Base-by-base conservation (phyloP, 2,797 vertebrate species). In the Molothrus aeneus region DNA sequence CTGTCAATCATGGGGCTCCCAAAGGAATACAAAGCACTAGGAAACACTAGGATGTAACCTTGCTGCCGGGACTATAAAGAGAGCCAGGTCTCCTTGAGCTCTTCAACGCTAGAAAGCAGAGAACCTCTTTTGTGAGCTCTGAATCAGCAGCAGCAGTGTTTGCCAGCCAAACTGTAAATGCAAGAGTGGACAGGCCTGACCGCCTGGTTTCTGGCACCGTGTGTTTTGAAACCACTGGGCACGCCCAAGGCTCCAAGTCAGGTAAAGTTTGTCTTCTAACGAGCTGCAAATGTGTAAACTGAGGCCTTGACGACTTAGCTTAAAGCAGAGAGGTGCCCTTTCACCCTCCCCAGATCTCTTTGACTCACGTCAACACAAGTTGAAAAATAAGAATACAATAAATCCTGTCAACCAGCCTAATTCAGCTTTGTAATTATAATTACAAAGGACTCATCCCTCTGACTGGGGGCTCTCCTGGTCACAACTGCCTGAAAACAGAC, bases 161-260 rank as follows among this genome's bases (percentile, higher is more conserved):
- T 86, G 72, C 57, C 79, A 75, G 61, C 56, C 72, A 8, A 16
- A 8, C 43, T 77, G 10, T n/a, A 48, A 81, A 66, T 7, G 68
- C 63, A 63, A 56, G 69, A 53, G 85, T 9, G n/a, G 84, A 50
- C 81, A 4, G 51, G 73, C 93, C 42, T 54, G 93, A 60, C 20
- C 0, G 31, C 81, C 93, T 19, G 75, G 85, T 97, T 95, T 91
- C 42, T 65, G 86, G 56, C 57, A 6, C 47, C 1, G 3, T 0
- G 10, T 50, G 1, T 89, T 88, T 82, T 59, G 95, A 93, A 93
- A 97, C 19, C 36, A 2, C 32, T 17, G 1, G 95, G 70, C 81
- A 92, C 87, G 0, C 95, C 95, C 95, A 56, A 79, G 77, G 70
- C 63, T 54, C 79, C 40, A 21, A 91, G 81, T 31, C 69, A 59